A percentile compares a stretch with the other conserved stretches of the same genome.
phyloP scores from a whole-genome alignment of 2,797 vertebrate species.

The Anguilla obscura region DNA sequence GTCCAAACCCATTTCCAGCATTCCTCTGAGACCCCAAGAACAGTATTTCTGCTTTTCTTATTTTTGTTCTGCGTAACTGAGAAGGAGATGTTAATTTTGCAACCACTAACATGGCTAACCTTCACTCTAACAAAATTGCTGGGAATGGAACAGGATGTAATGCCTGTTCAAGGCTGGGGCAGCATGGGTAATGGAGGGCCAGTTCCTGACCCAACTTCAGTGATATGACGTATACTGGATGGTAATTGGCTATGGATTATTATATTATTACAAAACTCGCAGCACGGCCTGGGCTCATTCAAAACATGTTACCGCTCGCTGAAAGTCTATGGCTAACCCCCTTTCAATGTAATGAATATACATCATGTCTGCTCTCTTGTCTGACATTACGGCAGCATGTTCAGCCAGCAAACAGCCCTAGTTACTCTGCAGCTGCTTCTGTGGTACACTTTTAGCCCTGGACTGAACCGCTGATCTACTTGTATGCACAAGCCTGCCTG shows the following conservation, averaged over 20 bases:
- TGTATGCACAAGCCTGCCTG: slow-evolving; percentile 11
- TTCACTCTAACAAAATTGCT: neutral
- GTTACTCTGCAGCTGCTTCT: neutral
- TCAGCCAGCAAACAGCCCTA: neutral
- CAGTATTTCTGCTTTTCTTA: slow-evolving; percentile 14
- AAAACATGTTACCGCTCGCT: neutral
- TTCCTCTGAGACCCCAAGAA: neutral
- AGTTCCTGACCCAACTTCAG: neutral
- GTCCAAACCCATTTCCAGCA: neutral
- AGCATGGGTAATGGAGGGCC: neutral
- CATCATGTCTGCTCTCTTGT: neutral
- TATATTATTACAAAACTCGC: neutral
- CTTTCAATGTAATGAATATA: neutral
- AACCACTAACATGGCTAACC: neutral
- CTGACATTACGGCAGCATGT: neutral
- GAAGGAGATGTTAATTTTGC: slow-evolving; percentile 8
- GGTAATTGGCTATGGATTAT: neutral
- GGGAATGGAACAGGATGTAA: neutral
- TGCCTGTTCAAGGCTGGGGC: neutral
- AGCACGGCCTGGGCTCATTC: neutral
- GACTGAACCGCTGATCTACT: slow-evolving; percentile 13
- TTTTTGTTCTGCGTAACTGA: neutral
- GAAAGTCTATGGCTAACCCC: neutral
- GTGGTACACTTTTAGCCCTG: slow-evolving; percentile 9
- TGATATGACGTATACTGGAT: neutral